phyloP scores from a whole-genome alignment of 1,140 invertebrate genomes.

The Mamestra configurata region DNA sequence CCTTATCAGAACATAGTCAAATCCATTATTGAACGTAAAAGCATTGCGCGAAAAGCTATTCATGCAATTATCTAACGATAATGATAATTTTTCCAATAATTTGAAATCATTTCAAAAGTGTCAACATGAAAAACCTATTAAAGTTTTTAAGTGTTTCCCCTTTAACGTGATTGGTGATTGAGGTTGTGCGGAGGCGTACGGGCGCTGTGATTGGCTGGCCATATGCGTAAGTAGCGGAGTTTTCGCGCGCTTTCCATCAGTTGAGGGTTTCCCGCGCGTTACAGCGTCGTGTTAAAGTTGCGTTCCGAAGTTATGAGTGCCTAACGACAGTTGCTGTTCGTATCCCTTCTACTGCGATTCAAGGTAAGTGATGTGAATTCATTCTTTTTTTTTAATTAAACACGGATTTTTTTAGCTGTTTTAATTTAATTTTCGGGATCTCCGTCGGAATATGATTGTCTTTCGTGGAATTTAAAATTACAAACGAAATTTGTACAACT shows the following conservation, averaged over 20 bases:
- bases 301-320: slow-evolving; percentile 73
- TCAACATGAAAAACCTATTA: slow-evolving; percentile 76
- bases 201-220: slow-evolving; percentile 69
- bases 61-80: slow-evolving; percentile 51
- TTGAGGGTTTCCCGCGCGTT: slow-evolving; percentile 73
- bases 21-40: slow-evolving; percentile 45
- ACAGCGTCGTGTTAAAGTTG: slow-evolving; percentile 57
- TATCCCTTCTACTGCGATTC: background rate
- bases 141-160: slow-evolving; percentile 75
- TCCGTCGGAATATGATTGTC: background rate
- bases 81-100: slow-evolving; percentile 61
- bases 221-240: slow-evolving; percentile 76
- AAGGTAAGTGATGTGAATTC: slow-evolving; percentile 52
- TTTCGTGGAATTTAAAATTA: background rate
- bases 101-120: slow-evolving; percentile 65
- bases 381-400: background rate
- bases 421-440: background rate
- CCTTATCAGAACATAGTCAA: slow-evolving; percentile 41
- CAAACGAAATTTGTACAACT: no score
- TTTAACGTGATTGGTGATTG: slow-evolving; percentile 72
- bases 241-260: slow-evolving; percentile 83
- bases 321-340: slow-evolving; percentile 37
- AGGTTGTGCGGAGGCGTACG: slow-evolving; percentile 68
- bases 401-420: background rate
- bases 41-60: slow-evolving; percentile 39